Base-by-base conservation (phyloP, 2,888 invertebrate species). In the Adelphocoris suturalis region DNA sequence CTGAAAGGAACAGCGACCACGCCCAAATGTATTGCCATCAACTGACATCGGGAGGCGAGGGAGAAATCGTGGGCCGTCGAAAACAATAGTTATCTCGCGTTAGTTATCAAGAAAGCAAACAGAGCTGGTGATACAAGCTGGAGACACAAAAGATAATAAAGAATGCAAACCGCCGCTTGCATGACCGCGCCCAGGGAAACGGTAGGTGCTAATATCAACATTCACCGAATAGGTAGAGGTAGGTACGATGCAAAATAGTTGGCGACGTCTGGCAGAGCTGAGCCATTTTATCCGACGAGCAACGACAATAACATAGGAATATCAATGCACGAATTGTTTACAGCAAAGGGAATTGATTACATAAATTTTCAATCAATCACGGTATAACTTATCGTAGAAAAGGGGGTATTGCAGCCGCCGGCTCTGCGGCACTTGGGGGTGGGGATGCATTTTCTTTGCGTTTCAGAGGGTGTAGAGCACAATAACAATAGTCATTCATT, bases 81-180 rank as follows among this genome's bases (percentile, higher is more conserved):
- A 82, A 82, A 82, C 82, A 82, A 82, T 82, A 82, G 82, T 80
- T 82, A 82, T 82, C 82, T 82, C 82, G n/a, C 82, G 82, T 82
- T 82, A 52, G 82, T 27, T 82, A 82, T 82, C 82, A 82, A 14
- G 52, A 82, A 82, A 82, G 47, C 81, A 81, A 81, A 82, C 82
- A 82, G 52, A 48, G 52, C 14, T 52, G 52, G 48, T 82, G 48
- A 52, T 48, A 23, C 23, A 19, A 7, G 19, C 19, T 46, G 47
- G 48, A 23, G 82, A 52, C 82, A 23, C 47, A 52, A 13, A 46
- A 52, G 52, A 52, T 52, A 82, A 52, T 52, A 19, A 48, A 48
- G 82, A 80, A 82, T 82, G 82, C 82, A 48, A 82, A 82, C 47
- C 27, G 82, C 47, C 82, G 82, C 27, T 37, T 48, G 82, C 82